phyloP scores from a whole-genome alignment of 2,113 vertebrate genomes.

The Oreamnos americanus region DNA sequence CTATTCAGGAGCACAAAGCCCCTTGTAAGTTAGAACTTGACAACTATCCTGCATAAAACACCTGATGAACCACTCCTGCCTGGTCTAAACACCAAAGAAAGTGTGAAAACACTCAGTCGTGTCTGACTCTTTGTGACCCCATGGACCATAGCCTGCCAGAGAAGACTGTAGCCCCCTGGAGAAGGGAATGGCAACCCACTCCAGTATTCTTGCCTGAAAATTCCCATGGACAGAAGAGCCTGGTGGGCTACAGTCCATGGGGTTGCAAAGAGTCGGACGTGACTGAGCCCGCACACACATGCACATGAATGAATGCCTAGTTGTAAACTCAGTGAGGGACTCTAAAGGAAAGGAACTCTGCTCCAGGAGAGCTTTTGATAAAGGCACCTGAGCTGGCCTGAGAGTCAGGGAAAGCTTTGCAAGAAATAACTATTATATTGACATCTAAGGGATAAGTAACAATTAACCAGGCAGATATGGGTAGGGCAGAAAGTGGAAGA shows the following conservation, averaged over 20 bases:
- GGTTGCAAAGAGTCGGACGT: background rate
- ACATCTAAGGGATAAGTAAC: background rate
- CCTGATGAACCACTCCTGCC: background rate
- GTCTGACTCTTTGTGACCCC: background rate
- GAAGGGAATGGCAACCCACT: background rate
- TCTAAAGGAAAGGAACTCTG: background rate
- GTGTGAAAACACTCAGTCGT: background rate
- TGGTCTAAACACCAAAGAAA: background rate
- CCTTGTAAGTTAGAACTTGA: fast-evolving
- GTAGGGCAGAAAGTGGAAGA: background rate
- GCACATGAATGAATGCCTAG: fast-evolving
- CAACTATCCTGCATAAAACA: background rate
- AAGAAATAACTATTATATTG: background rate
- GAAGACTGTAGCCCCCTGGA: background rate
- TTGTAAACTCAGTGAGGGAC: background rate
- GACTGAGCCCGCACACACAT: fast-evolving
- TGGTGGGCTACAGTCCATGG: background rate
- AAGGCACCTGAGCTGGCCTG: background rate
- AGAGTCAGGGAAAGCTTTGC: background rate
- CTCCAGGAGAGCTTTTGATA: background rate
- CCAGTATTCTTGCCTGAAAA: background rate
- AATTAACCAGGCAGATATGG: background rate
- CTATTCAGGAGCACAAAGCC: background rate
- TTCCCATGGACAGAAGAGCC: background rate
- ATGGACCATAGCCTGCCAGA: background rate